Base-by-base conservation (phyloP, 2,113 vertebrate species). In the Suricata suricatta region DNA sequence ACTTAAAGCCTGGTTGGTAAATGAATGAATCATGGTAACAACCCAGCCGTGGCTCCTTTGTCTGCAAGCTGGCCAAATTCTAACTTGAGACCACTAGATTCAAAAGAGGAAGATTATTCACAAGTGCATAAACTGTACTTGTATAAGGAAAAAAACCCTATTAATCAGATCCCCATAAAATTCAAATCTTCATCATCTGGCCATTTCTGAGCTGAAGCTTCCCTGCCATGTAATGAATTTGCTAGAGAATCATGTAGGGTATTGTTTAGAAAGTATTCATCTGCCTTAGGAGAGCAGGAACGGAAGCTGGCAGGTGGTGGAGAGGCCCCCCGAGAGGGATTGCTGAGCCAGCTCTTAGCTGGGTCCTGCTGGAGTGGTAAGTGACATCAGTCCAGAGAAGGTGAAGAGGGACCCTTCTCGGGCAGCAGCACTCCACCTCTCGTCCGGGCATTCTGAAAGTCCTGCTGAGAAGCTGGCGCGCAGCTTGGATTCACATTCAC, bases 401-500 rank as follows among this genome's bases (percentile, higher is more conserved):
- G 69, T 12, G 0, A 25, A 19, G 14, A 35, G 44, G 77, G 81
- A 35, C 10, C 19, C 12, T 60, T 50, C 10, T 16, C 2, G 4
- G 17, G 25, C 66, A 72, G 21, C 17, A 90, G 66, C 23, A 9
- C 41, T 71, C 57, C 66, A 29, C 3, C 63, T 57, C 66, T 63
- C 57, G 0, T 0, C 17, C 0, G 0, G 25, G 68, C n/a, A 0
- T 15, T 16, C 21, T 35, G 10, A 12, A 54, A 19, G 14, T 88
- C 7, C 7, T 0, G 6, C 15, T 19, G 11, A 33, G n/a, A 4
- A 77, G 88, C 77, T 29, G 5, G 33, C 3, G 13, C 3, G 1
- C 29, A 14, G 0, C 74, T 41, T 38, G 64, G 80, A 14, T 54
- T 29, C 47, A 29, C 57, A 57, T 35, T 63, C 76, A 7, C 68